Evolutionary conservation across 2,113 vertebrate genomes (phyloP).

Genomic region (Paracanthobrama guichenoti): DNA sequence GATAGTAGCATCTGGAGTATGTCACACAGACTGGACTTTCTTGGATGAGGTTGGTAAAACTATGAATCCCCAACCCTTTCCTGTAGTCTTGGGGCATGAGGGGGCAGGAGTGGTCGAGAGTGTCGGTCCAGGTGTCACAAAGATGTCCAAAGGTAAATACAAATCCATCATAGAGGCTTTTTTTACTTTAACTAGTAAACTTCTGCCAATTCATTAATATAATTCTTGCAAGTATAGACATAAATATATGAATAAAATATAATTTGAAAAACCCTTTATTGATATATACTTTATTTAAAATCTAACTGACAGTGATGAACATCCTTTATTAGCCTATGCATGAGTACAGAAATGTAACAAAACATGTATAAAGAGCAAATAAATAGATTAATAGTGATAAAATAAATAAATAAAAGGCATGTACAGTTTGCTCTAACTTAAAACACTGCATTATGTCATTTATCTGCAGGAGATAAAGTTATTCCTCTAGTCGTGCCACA

Average conservation of each 20-base stretch:
- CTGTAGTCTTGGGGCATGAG: constrained; percentile 78
- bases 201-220: neutral
- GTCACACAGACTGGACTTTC: constrained; percentile 77
- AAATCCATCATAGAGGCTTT: neutral
- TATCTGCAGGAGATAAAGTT: constrained; percentile 78
- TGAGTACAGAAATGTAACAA: neutral
- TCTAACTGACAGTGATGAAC: too few relatives aligned
- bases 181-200: neutral
- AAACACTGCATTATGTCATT: neutral
- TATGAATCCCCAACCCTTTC: constrained; percentile 63
- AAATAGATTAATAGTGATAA: too few relatives aligned
- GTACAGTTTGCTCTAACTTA: neutral
- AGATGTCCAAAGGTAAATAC: constrained; percentile 76
- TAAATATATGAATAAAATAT: too few relatives aligned
- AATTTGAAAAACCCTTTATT: too few relatives aligned
- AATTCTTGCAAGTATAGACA: too few relatives aligned
- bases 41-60: constrained; percentile 61
- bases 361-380: neutral
- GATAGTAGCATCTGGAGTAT: constrained; percentile 78
- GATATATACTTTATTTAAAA: too few relatives aligned
- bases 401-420: neutral
- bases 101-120: constrained; percentile 79
- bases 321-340: neutral
- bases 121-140: constrained; percentile 80
- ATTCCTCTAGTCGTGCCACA: constrained; percentile 80